Percentiles rank a stretch among this genome's conserved stretches.
Evolutionary conservation across 1,140 invertebrate genomes (phyloP).

Genomic region (Nixonia krombeini): DNA sequence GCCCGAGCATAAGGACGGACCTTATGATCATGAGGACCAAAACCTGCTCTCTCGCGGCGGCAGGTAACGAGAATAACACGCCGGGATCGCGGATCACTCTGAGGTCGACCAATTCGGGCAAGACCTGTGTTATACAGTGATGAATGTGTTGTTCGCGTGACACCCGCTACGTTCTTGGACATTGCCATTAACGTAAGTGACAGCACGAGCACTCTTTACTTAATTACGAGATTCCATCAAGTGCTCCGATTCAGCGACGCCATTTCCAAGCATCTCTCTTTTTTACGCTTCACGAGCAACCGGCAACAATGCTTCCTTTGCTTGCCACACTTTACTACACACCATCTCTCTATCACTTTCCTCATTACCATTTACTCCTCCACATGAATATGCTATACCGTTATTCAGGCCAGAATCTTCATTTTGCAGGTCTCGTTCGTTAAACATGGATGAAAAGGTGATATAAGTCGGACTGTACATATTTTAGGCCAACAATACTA

Average conservation of each 20-base stretch:
- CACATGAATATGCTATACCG: too few relatives aligned
- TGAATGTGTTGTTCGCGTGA: slow-evolving; percentile 1
- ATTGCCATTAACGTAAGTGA: not conserved
- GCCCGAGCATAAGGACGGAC: slow-evolving; percentile 88
- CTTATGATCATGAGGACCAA: slow-evolving; percentile 88
- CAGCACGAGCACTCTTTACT: not conserved
- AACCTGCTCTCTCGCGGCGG: slow-evolving; percentile 77
- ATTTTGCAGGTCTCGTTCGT: too few relatives aligned
- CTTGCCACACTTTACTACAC: too few relatives aligned
- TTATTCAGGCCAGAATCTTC: too few relatives aligned
- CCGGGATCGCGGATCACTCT: slow-evolving; percentile 59
- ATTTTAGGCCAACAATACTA: too few relatives aligned
- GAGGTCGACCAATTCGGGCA: slow-evolving; percentile 49
- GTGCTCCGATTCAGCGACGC: not conserved
- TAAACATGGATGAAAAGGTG: too few relatives aligned
- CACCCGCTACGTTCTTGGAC: not conserved
- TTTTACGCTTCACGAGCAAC: not conserved
- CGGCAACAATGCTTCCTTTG: too few relatives aligned
- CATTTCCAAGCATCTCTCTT: not conserved
- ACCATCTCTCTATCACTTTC: too few relatives aligned
- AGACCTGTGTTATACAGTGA: slow-evolving; percentile 61
- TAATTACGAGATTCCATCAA: not conserved
- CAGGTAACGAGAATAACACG: slow-evolving; percentile 66
- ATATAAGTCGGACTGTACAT: too few relatives aligned
- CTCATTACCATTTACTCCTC: too few relatives aligned